Evolutionary conservation across 2,888 invertebrate genomes (phyloP).

Genomic region (Mamestra brassicae): DNA sequence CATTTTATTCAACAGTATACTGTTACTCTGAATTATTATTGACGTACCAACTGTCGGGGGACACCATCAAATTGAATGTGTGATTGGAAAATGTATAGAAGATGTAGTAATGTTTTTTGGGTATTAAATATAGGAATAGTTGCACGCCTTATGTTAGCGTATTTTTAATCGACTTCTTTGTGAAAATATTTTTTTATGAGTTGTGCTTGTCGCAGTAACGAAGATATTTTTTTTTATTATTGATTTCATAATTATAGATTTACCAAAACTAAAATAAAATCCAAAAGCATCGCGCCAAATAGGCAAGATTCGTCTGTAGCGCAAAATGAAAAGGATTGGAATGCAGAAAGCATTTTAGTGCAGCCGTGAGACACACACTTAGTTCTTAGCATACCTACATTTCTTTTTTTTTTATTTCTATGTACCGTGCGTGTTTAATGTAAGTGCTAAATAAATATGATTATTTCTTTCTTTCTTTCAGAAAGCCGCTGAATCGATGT

Average conservation of each 20-base stretch:
- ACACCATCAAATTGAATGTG: slow-evolving; percentile 79
- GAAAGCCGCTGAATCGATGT: neutral
- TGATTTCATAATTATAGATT: no score
- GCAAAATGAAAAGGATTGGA: neutral
- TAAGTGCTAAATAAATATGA: no score
- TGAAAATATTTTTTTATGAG: neutral
- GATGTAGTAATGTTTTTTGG: slow-evolving; percentile 19
- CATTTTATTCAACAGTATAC: slow-evolving; percentile 89
- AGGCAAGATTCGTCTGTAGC: neutral
- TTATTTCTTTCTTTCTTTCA: no score
- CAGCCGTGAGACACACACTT: no score
- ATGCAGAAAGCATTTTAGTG: neutral
- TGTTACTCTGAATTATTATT: slow-evolving; percentile 88
- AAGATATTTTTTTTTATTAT: no score
- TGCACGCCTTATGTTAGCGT: neutral
- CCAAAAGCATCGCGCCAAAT: no score
- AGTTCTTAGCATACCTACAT: no score
- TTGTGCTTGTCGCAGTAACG: neutral
- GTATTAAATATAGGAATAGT: neutral
- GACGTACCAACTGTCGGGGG: slow-evolving; percentile 87
- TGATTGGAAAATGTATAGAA: slow-evolving; percentile 83
- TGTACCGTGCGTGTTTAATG: no score
- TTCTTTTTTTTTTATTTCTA: no score
- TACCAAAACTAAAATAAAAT: no score
- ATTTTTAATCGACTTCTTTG: neutral